These are phyloP conservation scores for Numenius phaeopus DNA, from an alignment of 2,797 vertebrate genomes.

Conservation along the genomic window DNA sequence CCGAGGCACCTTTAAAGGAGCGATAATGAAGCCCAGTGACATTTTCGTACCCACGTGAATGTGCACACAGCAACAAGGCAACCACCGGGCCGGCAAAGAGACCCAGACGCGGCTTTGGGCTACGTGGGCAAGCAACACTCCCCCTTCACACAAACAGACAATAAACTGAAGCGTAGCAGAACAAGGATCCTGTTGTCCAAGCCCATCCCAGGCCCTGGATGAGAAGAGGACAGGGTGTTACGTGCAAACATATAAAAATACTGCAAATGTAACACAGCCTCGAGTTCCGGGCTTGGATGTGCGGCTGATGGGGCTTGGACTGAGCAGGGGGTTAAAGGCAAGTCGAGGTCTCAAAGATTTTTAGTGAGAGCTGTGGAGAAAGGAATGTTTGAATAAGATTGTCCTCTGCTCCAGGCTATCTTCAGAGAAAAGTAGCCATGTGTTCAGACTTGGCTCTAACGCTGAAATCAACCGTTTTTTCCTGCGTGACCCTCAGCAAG, in stretches of 20 bases:
- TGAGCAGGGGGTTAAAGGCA: not conserved
- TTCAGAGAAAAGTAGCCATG: not conserved
- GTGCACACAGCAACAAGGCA: not conserved
- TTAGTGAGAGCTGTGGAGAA: not conserved
- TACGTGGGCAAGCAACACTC: slow-evolving; percentile 17
- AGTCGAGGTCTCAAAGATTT: not conserved
- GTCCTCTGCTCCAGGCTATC: not conserved
- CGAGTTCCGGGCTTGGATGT: not conserved
- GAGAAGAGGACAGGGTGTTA: slow-evolving; percentile 43
- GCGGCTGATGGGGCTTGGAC: not conserved
- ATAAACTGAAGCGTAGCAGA: slow-evolving; percentile 32
- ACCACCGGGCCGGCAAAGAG: not conserved
- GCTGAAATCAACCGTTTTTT: not conserved
- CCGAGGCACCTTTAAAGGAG: slow-evolving; percentile 18
- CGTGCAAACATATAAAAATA: slow-evolving; percentile 1
- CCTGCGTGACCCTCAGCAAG: not conserved
- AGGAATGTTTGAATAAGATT: not conserved
- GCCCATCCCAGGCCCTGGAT: not conserved
- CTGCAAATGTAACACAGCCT: not conserved
- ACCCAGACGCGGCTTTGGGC: not conserved
- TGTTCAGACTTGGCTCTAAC: not conserved
- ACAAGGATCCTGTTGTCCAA: slow-evolving; percentile 61
- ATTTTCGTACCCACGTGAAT: slow-evolving; percentile 23
- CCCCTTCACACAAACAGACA: slow-evolving; percentile 30
- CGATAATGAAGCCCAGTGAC: not conserved